Evolutionary conservation across 2,888 invertebrate species (phyloP).

Genomic region (Dicyrtoma fusca): DNA sequence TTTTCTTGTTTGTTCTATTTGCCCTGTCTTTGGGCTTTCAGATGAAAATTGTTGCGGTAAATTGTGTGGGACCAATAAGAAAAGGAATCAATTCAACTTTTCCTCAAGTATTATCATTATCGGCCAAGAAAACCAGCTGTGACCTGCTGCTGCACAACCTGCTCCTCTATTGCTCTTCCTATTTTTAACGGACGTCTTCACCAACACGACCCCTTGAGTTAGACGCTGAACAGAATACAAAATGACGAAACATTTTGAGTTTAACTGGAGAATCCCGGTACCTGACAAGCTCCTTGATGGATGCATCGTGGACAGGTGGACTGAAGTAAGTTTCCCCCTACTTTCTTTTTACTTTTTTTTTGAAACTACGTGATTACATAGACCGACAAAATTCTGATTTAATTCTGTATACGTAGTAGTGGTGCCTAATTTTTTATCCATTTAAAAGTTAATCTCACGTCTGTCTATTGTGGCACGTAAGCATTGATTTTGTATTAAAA

Average conservation of each 20-base stretch:
- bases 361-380: too few species aligned
- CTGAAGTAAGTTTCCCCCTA: conserved; percentile 67
- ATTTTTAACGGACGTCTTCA: too few species aligned
- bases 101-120: neutral
- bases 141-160: neutral
- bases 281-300: conserved; percentile 85
- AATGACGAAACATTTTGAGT: conserved; percentile 99
- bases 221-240: conserved; percentile 22
- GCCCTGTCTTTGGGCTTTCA: neutral
- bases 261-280: conserved; percentile 96
- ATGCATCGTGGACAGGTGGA: conserved; percentile 94
- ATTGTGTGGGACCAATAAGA: conserved; percentile 26
- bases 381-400: too few species aligned
- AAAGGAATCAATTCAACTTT: conserved; percentile 6
- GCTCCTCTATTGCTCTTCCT: neutral
- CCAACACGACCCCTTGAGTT: too few species aligned
- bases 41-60: conserved; percentile 22
- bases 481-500: too few species aligned
- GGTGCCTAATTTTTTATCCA: too few species aligned
- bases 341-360: neutral
- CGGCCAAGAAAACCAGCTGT: conserved; percentile 21
- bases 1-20: neutral
- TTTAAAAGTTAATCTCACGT: too few species aligned
- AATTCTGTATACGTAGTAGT: too few species aligned
- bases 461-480: too few species aligned